A percentile compares a stretch with the other conserved stretches of the same genome.
Conservation (phyloP, 2,888 invertebrate genomes). For the Chrysolina haemoptera region DNA sequence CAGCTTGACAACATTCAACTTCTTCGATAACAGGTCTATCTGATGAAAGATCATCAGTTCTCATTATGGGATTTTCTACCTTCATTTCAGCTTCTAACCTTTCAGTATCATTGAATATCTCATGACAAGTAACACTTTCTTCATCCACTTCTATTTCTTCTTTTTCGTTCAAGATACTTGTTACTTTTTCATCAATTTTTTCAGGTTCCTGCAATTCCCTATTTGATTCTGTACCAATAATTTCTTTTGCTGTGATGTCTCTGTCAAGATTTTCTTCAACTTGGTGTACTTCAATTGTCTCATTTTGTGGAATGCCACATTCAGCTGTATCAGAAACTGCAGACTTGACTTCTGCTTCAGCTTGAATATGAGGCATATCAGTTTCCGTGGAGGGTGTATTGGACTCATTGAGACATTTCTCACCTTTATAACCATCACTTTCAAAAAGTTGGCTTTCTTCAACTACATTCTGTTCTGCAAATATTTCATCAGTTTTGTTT, state of each 20-base stretch:
- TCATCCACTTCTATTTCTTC: background rate
- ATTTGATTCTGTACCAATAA: background rate
- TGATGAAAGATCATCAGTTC: slow-evolving; percentile 6
- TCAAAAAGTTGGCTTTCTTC: slow-evolving; percentile 22
- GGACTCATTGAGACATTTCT: slow-evolving; percentile 1
- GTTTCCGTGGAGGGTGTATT: background rate
- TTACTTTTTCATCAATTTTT: background rate
- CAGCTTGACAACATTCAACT: background rate
- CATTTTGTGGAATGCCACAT: background rate
- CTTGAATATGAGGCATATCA: background rate
- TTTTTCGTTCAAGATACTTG: background rate
- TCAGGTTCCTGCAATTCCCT: background rate
- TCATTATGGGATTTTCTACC: background rate
- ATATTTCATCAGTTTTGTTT: slow-evolving; percentile 11
- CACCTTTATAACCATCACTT: slow-evolving; percentile 1
- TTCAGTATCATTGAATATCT: background rate
- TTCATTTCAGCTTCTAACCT: background rate
- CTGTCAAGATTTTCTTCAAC: background rate
- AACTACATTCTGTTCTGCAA: background rate
- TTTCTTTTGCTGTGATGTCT: background rate
- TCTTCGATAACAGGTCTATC: background rate
- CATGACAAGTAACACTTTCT: background rate
- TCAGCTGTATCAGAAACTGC: background rate
- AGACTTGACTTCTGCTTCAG: slow-evolving; percentile 7
- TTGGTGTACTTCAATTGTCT: background rate